These are phyloP conservation scores for Pogonomyrmex californicus DNA, from an alignment of 1,140 invertebrate species.

Conservation along the genomic window DNA sequence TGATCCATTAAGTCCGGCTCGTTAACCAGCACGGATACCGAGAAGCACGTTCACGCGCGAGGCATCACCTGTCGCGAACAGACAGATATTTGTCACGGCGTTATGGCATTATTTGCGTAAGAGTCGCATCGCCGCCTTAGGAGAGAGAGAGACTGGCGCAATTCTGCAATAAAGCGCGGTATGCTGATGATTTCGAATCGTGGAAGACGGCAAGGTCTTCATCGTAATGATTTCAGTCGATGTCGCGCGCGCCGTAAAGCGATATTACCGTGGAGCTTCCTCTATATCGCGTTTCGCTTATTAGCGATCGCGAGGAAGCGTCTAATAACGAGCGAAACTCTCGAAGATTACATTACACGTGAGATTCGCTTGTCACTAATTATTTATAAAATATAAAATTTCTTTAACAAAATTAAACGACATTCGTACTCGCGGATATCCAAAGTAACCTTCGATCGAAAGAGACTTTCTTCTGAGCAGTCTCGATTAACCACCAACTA, in stretches of 20 bases:
- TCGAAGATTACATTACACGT: neutral
- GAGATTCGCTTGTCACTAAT: neutral
- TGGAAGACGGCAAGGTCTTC: conserved; percentile 68
- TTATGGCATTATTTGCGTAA: conserved; percentile 71
- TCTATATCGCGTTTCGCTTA: conserved; percentile 6
- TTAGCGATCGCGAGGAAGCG: conserved; percentile 15
- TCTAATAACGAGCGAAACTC: neutral
- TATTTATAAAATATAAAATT: conserved; percentile 13
- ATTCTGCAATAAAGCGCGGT: conserved; percentile 51
- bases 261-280: neutral
- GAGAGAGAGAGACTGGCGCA: conserved; percentile 36
- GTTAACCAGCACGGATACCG: neutral
- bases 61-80: conserved; percentile 39
- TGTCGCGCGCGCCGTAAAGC: conserved; percentile 7
- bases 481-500: conserved; percentile 36
- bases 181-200: conserved; percentile 65
- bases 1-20: conserved; percentile 36
- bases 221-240: conserved; percentile 36
- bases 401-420: neutral
- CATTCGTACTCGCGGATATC: neutral
- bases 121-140: conserved; percentile 31
- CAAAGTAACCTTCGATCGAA: neutral
- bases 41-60: conserved; percentile 20
- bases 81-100: conserved; percentile 64
- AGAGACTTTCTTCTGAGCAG: neutral